Evolutionary conservation across 2,113 vertebrate species (phyloP).

Genomic region (Pseudonaja textilis): DNA sequence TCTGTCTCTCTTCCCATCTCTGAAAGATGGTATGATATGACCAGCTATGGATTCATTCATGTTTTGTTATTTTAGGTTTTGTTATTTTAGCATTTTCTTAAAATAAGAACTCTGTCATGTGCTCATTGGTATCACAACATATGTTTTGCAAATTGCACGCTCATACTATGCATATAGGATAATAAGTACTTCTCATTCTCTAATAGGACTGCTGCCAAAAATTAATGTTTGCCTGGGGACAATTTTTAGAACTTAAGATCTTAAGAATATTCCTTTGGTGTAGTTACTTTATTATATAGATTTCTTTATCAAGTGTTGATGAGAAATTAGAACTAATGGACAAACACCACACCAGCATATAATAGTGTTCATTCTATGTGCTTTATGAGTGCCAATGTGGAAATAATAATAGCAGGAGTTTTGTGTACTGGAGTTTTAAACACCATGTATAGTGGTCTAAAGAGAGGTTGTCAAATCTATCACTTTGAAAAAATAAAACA

Average conservation of each 20-base stretch:
- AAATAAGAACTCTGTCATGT: neutral
- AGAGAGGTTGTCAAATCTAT: neutral
- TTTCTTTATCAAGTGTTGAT: neutral
- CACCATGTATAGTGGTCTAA: neutral
- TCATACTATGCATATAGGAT: constrained; percentile 8
- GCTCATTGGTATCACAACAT: neutral
- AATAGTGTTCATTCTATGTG: neutral
- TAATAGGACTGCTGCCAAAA: constrained; percentile 17
- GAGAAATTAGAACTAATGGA: constrained; percentile 5
- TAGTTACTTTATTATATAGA: neutral
- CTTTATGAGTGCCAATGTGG: neutral
- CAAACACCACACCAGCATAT: neutral
- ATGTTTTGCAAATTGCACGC: constrained; percentile 26
- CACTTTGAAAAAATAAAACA: neutral
- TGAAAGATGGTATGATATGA: neutral
- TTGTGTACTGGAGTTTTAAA: constrained; percentile 18
- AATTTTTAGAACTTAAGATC: constrained; percentile 10
- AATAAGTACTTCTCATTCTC: constrained; percentile 29
- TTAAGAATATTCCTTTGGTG: constrained; percentile 4
- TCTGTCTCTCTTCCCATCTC: neutral
- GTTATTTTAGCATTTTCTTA: constrained; percentile 21
- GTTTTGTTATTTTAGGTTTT: constrained; percentile 24
- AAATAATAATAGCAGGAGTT: constrained; percentile 12
- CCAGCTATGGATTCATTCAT: neutral
- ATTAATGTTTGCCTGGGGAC: constrained; percentile 13